Percentiles rank a stretch among this genome's conserved stretches.
Evolutionary conservation across 2,797 vertebrate genomes (phyloP).

Genomic region (Ispidina picta): DNA sequence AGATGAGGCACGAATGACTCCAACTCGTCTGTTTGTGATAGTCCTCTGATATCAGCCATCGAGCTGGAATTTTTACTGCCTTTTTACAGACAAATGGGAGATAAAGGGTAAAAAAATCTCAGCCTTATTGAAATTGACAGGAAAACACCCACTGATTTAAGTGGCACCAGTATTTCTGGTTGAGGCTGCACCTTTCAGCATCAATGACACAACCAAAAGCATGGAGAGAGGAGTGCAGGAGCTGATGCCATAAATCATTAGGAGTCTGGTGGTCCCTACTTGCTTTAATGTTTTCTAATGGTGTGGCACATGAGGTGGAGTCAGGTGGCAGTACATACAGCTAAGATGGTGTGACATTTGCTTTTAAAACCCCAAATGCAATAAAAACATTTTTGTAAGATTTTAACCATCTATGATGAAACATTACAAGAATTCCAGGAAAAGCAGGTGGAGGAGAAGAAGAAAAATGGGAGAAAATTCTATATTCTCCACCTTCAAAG

Average conservation of each 20-base stretch:
- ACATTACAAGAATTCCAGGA: not conserved
- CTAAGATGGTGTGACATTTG: not conserved
- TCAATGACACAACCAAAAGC: not conserved
- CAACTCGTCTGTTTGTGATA: conserved; percentile 26
- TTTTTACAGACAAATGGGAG: conserved; percentile 1
- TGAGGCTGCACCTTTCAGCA: not conserved
- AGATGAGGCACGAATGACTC: conserved; percentile 30
- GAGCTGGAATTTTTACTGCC: not conserved
- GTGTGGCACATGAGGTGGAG: not conserved
- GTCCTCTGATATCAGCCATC: not conserved
- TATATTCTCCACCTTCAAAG: not conserved
- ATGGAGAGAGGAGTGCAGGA: not conserved
- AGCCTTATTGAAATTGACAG: not conserved
- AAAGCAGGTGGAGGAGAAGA: not conserved
- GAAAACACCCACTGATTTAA: conserved; percentile 11
- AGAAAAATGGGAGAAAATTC: not conserved
- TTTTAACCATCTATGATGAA: not conserved
- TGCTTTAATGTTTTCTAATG: not conserved
- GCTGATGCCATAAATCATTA: not conserved
- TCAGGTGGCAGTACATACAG: not conserved
- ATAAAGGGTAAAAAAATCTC: conserved; percentile 23
- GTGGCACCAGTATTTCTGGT: not conserved
- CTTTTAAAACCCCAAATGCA: not conserved
- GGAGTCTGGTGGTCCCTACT: not conserved
- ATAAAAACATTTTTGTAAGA: not conserved